Evolutionary conservation across 53 echinoderm and acorn worm genomes (phyloP).

Genomic region (Zoroaster sp.): DNA sequence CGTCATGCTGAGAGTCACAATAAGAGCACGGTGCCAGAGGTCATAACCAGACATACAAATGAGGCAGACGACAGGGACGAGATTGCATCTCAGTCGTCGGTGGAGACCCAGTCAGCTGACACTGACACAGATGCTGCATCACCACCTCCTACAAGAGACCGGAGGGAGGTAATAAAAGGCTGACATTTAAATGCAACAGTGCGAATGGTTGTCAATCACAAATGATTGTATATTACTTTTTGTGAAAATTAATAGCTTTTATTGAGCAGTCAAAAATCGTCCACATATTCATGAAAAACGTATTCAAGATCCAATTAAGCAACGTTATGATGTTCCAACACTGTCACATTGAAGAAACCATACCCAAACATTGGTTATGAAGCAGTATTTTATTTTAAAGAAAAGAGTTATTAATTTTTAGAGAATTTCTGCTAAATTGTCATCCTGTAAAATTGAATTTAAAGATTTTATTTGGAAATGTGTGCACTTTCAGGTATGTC

Average conservation of each 20-base stretch:
- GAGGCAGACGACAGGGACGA: conserved; percentile 59
- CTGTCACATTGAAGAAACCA: no score
- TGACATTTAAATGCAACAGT: no score
- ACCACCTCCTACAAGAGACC: conserved; percentile 25
- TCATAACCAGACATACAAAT: neutral
- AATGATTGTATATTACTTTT: neutral
- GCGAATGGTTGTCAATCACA: neutral
- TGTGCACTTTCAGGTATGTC: no score
- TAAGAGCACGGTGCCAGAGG: conserved; percentile 11
- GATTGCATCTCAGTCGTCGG: conserved; percentile 79
- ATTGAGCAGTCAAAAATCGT: neutral
- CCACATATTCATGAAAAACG: no score
- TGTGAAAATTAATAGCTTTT: neutral
- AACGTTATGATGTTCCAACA: no score
- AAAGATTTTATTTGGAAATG: no score
- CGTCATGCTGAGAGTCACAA: conserved; percentile 68
- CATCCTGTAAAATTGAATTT: no score
- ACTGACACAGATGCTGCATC: conserved; percentile 73
- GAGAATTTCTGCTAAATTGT: no score
- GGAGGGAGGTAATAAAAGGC: conserved; percentile 31
- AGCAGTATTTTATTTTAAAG: no score
- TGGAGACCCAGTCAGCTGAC: conserved; percentile 95
- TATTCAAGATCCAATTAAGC: no score
- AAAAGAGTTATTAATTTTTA: no score
- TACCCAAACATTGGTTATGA: no score